phyloP scores from a whole-genome alignment of 2,113 vertebrate species.

The Malurus cyaneus region DNA sequence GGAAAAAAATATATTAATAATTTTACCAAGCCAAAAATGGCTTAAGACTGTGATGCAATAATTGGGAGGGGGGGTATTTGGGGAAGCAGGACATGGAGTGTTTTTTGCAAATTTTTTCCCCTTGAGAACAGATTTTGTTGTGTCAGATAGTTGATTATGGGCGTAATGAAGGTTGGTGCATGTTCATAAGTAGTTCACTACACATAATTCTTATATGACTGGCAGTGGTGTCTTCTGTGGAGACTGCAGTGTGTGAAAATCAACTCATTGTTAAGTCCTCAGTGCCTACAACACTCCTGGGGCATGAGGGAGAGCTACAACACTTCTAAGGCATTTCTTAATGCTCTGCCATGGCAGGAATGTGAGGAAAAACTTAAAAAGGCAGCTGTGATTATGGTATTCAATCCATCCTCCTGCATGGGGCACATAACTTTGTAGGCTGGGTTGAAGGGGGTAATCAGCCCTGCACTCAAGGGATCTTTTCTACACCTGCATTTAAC shows the following conservation, averaged over 20 bases:
- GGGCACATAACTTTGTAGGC: neutral
- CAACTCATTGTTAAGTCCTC: neutral
- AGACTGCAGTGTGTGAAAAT: neutral
- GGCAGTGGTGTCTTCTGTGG: neutral
- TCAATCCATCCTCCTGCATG: neutral
- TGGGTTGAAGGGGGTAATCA: neutral
- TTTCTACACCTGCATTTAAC: neutral
- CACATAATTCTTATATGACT: neutral
- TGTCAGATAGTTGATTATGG: neutral
- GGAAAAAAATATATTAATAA: neutral
- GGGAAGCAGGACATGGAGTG: neutral
- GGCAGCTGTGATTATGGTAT: neutral
- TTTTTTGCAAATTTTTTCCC: neutral
- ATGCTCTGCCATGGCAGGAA: neutral
- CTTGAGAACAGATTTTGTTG: neutral
- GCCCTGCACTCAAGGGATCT: neutral
- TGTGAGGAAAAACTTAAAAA: neutral
- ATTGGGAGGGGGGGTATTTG: neutral
- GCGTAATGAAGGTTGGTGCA: neutral
- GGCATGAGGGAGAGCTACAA: neutral
- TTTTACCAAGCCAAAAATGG: neutral
- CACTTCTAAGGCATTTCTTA: neutral
- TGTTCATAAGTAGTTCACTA: neutral
- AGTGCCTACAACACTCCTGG: neutral
- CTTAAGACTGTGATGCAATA: neutral